A percentile compares a stretch with the other conserved stretches of the same genome.
These are phyloP conservation scores for Lysiphlebus fabarum DNA, from an alignment of 1,140 invertebrate species.

Conservation along the genomic window DNA sequence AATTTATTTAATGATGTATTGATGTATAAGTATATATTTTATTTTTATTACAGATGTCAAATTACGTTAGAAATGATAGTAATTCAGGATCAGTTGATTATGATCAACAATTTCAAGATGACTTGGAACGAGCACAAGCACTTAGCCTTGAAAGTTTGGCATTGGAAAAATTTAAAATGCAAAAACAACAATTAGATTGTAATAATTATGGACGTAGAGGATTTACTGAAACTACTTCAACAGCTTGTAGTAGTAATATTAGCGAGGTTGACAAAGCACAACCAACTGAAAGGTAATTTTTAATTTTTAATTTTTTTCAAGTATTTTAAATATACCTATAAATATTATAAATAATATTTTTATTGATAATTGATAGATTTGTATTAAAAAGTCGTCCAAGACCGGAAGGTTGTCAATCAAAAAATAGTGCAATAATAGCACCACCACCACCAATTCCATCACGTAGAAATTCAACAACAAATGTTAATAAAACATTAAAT, in stretches of 20 bases:
- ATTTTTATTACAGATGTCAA: conserved; percentile 50
- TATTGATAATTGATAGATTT: conserved; percentile 30
- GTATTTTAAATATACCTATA: no score
- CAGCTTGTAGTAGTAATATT: conserved; percentile 35
- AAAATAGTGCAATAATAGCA: conserved; percentile 53
- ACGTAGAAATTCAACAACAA: conserved; percentile 55
- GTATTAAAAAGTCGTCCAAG: conserved; percentile 55
- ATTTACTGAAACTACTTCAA: conserved; percentile 15
- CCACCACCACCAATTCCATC: conserved; percentile 55
- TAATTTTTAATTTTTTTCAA: not conserved
- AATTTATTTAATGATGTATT: not conserved
- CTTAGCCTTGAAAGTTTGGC: conserved; percentile 81
- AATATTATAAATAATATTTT: no score
- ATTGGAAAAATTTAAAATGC: conserved; percentile 73
- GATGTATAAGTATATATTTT: conserved; percentile 14
- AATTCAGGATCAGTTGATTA: conserved; percentile 59
- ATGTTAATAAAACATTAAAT: conserved; percentile 48
- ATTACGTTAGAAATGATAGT: conserved; percentile 42
- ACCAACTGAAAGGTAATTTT: conserved; percentile 39
- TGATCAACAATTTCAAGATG: conserved; percentile 79
- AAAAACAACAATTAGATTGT: conserved; percentile 55
- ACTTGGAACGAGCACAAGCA: conserved; percentile 80
- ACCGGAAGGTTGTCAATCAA: conserved; percentile 53
- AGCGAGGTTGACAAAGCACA: conserved; percentile 36
- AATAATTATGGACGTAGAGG: conserved; percentile 29